Evolutionary conservation across 1,140 invertebrate genomes (phyloP).

Genomic region (Pectinophora gossypiella): DNA sequence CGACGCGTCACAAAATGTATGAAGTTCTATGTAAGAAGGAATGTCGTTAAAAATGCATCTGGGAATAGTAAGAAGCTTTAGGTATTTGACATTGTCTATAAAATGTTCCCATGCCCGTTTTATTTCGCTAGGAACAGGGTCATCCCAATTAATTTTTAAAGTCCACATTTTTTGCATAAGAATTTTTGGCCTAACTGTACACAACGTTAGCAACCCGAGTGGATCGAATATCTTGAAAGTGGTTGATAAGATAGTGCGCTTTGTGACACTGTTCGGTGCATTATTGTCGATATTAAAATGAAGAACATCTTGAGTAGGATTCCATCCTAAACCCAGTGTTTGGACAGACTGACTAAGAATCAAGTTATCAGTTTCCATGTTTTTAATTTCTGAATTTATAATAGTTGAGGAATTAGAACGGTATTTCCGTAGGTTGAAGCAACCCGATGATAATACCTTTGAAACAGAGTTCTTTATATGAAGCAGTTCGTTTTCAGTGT

Average conservation of each 20-base stretch:
- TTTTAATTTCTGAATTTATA: background rate
- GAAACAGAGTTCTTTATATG: slow-evolving; percentile 16
- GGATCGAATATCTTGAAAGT: background rate
- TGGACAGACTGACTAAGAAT: background rate
- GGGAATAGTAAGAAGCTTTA: background rate
- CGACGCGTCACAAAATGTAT: background rate
- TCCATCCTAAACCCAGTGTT: slow-evolving; percentile 18
- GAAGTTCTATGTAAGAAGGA: background rate
- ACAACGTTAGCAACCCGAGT: background rate
- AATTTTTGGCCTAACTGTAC: background rate
- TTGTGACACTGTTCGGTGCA: slow-evolving; percentile 15
- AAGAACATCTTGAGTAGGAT: background rate
- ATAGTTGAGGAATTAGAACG: slow-evolving; percentile 14
- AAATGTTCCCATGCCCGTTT: background rate
- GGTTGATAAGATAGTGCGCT: too few species aligned
- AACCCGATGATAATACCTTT: slow-evolving; percentile 8
- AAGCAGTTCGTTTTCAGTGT: slow-evolving; percentile 31
- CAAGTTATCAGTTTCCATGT: background rate
- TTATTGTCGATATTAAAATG: slow-evolving; percentile 4
- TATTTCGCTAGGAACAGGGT: background rate
- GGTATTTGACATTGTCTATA: background rate
- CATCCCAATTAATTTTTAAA: background rate
- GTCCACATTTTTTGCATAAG: background rate
- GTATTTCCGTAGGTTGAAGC: slow-evolving; percentile 25
- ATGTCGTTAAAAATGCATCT: background rate